phyloP scores from a whole-genome alignment of 2,113 vertebrate species.

The Ceuthmochares aereus region DNA sequence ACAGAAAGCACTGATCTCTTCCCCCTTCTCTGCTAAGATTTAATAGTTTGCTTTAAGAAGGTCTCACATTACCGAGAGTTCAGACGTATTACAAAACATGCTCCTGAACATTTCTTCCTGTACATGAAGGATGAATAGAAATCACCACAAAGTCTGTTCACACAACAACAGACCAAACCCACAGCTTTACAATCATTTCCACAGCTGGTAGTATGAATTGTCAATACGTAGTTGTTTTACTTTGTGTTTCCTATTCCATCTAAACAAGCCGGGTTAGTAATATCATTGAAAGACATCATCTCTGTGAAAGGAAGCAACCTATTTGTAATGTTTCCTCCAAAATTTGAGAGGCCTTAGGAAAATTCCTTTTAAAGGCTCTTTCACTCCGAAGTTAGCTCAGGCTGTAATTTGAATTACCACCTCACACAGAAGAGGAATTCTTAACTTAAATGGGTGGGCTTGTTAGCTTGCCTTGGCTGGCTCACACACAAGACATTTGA shows the following conservation, averaged over 20 bases:
- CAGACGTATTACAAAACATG: not conserved
- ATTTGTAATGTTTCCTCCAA: not conserved
- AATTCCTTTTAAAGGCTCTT: not conserved
- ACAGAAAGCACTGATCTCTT: not conserved
- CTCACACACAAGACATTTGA: not conserved
- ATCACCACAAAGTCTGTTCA: not conserved
- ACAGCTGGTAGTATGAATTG: not conserved
- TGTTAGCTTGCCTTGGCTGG: not conserved
- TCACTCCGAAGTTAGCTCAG: not conserved
- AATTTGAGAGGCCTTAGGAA: not conserved
- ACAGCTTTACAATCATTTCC: not conserved
- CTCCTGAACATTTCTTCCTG: not conserved
- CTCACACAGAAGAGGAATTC: not conserved
- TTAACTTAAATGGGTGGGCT: not conserved
- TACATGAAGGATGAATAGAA: not conserved
- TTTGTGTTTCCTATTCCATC: not conserved
- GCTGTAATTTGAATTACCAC: not conserved
- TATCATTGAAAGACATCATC: not conserved
- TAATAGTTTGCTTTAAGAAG: slow-evolving; percentile 1
- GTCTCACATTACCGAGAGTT: not conserved
- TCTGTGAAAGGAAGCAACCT: not conserved
- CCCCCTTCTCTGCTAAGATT: not conserved
- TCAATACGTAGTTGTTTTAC: not conserved
- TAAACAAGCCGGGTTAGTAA: not conserved
- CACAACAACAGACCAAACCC: not conserved